Evolutionary conservation across 1,140 invertebrate species (phyloP).

Genomic region (Hylaeus anthracinus): DNA sequence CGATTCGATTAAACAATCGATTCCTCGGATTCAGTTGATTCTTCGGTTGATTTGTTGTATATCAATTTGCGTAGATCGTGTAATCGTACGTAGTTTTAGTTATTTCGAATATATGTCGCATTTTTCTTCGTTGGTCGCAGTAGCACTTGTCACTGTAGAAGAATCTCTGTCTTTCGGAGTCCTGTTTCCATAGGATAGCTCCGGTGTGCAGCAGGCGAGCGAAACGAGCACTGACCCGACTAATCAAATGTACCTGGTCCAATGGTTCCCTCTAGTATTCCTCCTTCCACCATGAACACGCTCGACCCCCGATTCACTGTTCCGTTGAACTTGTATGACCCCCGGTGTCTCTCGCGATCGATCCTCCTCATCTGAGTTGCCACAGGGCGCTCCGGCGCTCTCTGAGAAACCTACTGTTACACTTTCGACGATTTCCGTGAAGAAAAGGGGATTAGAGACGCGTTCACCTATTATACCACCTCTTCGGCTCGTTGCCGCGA

Average conservation of each 20-base stretch:
- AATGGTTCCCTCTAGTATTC: slow-evolving; percentile 19
- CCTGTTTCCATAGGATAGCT: too few species aligned
- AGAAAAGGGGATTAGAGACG: slow-evolving; percentile 3
- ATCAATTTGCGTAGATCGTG: too few species aligned
- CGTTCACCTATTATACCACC: slow-evolving; percentile 17
- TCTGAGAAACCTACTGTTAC: slow-evolving; percentile 55
- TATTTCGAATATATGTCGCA: background rate
- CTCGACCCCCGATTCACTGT: slow-evolving; percentile 10
- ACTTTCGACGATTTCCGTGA: slow-evolving; percentile 51
- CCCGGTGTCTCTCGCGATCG: background rate
- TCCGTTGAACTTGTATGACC: slow-evolving; percentile 26
- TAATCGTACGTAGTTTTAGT: too few species aligned
- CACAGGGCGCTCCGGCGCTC: background rate
- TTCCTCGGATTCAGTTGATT: too few species aligned
- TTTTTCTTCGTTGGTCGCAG: background rate
- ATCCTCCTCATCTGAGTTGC: slow-evolving; percentile 1
- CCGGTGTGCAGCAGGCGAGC: background rate
- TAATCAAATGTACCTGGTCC: slow-evolving; percentile 25
- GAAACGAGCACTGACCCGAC: slow-evolving; percentile 21
- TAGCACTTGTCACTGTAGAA: background rate
- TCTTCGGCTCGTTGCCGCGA: background rate
- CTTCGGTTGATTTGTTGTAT: too few species aligned
- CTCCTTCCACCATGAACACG: slow-evolving; percentile 21
- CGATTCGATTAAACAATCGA: too few species aligned
- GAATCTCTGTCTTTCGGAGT: background rate